Evolutionary conservation across 2,888 invertebrate genomes (phyloP).

Genomic region (Drosophila planitibia): DNA sequence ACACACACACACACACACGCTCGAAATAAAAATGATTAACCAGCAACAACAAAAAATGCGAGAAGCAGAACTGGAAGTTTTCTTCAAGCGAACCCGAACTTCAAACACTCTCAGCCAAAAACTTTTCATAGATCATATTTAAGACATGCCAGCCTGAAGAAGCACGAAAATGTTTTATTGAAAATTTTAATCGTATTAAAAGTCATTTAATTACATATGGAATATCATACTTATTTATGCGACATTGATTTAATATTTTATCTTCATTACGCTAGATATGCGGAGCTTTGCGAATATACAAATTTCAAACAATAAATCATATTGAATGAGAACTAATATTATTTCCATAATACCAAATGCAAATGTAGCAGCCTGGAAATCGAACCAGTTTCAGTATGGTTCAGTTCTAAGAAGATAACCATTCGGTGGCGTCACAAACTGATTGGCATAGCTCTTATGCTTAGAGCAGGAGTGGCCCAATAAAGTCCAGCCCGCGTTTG

Average conservation of each 20-base stretch:
- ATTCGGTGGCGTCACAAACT: neutral
- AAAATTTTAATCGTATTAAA: neutral
- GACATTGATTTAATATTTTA: neutral
- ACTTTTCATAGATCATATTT: neutral
- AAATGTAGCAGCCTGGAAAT: neutral
- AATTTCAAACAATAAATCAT: no score
- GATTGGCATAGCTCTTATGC: slow-evolving; percentile 6
- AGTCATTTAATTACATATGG: neutral
- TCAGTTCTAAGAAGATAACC: neutral
- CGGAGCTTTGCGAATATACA: neutral
- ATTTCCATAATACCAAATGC: neutral
- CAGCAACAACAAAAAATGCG: slow-evolving; percentile 3
- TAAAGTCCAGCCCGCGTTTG: slow-evolving; percentile 21
- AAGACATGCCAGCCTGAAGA: neutral
- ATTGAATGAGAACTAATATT: neutral
- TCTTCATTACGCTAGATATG: neutral
- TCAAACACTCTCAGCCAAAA: slow-evolving; percentile 13
- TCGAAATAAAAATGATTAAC: slow-evolving; percentile 4
- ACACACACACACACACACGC: neutral
- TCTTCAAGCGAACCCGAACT: slow-evolving; percentile 1
- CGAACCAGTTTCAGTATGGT: neutral
- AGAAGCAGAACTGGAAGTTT: neutral
- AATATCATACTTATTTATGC: neutral
- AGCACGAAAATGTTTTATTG: neutral
- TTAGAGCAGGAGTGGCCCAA: neutral